Conservation (phyloP, 2,797 vertebrate genomes). For the Brotula barbata region DNA sequence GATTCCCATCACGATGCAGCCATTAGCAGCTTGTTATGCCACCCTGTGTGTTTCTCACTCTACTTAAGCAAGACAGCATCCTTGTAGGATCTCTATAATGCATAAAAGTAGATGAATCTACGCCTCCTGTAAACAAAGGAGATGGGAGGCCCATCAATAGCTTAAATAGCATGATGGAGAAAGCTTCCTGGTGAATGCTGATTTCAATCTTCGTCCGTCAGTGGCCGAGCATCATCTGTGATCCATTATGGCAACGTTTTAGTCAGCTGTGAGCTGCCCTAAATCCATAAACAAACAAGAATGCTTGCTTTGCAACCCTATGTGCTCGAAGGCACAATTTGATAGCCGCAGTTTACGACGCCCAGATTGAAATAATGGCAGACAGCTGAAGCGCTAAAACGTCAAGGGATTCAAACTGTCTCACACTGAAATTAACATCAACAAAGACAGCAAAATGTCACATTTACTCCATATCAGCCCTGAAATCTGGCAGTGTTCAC, state of each 20-base stretch:
- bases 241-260: constrained; percentile 53
- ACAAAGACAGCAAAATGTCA: constrained; percentile 48
- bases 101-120: constrained; percentile 56
- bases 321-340: constrained; percentile 53
- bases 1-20: constrained; percentile 3
- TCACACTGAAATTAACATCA: constrained; percentile 30
- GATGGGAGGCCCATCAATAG: constrained; percentile 32
- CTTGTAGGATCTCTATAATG: constrained; percentile 35
- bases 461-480: constrained; percentile 37
- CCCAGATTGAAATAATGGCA: constrained; percentile 49
- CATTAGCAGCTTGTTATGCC: constrained; percentile 8
- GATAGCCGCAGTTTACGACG: constrained; percentile 49
- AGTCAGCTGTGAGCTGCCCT: constrained; percentile 49
- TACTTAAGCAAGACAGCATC: constrained; percentile 32
- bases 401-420: constrained; percentile 28
- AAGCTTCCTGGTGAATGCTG: constrained; percentile 53
- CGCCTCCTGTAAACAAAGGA: constrained; percentile 47
- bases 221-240: constrained; percentile 28
- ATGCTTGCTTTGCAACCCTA: constrained; percentile 36
- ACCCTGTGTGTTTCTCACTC: constrained; percentile 13
- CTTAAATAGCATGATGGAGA: constrained; percentile 46
- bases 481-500: constrained; percentile 37
- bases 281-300: constrained; percentile 47
- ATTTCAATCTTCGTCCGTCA: constrained; percentile 54
- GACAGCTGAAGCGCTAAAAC: constrained; percentile 40